Conservation (phyloP, 2,113 vertebrate species). For the Xenopus laevis region DNA sequence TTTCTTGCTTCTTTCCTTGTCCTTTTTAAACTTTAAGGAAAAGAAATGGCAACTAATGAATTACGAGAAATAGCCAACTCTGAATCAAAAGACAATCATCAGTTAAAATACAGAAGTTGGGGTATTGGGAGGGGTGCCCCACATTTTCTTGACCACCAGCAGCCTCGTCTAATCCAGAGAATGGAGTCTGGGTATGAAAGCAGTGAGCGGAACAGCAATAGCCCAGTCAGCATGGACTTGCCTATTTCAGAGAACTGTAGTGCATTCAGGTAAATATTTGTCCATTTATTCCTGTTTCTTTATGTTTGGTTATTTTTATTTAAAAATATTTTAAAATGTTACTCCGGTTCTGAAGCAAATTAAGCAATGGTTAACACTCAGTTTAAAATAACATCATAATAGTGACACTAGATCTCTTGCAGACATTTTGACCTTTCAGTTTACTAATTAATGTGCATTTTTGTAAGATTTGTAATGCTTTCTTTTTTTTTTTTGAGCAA, state of each 20-base stretch:
- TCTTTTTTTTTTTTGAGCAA: too few relatives aligned
- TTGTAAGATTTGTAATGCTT: too few relatives aligned
- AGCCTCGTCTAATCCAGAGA: conserved; percentile 89
- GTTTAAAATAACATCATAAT: too few relatives aligned
- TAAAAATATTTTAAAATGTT: too few relatives aligned
- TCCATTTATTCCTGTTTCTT: not conserved
- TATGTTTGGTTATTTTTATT: not conserved
- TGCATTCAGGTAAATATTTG: conserved; percentile 61
- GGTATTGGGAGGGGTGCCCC: conserved; percentile 53
- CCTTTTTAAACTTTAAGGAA: conserved; percentile 51
- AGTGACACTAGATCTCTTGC: too few relatives aligned
- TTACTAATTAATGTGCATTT: too few relatives aligned
- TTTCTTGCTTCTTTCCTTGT: too few relatives aligned
- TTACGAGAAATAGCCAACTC: conserved; percentile 52
- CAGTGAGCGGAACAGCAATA: conserved; percentile 96
- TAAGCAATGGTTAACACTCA: too few relatives aligned
- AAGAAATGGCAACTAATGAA: conserved; percentile 63
- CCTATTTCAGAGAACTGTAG: conserved; percentile 71
- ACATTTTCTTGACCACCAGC: conserved; percentile 62
- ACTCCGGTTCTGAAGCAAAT: too few relatives aligned
- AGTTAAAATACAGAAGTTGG: conserved; percentile 59
- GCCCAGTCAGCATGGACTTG: conserved; percentile 87
- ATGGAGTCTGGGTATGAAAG: conserved; percentile 99
- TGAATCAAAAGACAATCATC: conserved; percentile 51
- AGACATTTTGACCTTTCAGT: too few relatives aligned